These are phyloP conservation scores for Petrolisthes manimaculis DNA, from an alignment of 2,888 invertebrate genomes.

Conservation along the genomic window DNA sequence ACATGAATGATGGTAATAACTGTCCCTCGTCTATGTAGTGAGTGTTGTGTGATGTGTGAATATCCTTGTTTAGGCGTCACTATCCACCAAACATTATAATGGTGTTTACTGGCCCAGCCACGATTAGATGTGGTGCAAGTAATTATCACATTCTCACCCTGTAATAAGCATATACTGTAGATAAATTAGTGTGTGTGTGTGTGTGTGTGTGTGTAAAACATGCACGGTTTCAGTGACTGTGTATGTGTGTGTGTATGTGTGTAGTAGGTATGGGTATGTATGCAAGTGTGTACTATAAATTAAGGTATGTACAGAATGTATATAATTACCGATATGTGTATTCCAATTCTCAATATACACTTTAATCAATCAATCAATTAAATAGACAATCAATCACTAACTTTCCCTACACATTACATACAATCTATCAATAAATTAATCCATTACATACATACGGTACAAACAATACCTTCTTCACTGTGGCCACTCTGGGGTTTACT, in stretches of 20 bases:
- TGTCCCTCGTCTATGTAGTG: not conserved
- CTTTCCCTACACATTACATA: too few relatives aligned
- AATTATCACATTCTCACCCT: not conserved
- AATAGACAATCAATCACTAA: not conserved
- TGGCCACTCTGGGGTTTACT: not conserved
- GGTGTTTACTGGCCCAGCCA: not conserved
- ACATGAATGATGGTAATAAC: not conserved
- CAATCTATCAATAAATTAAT: not conserved
- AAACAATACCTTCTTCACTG: not conserved
- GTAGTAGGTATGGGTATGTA: not conserved
- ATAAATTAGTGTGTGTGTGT: too few relatives aligned
- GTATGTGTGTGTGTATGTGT: not conserved
- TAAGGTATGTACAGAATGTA: too few relatives aligned
- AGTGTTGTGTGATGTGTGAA: not conserved
- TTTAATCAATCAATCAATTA: not conserved
- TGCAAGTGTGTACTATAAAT: not conserved
- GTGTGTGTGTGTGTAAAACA: not conserved
- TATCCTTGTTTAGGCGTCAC: not conserved
- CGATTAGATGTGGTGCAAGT: not conserved
- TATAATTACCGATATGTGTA: too few relatives aligned
- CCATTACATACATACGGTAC: not conserved
- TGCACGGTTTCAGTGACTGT: not conserved
- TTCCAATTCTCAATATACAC: not conserved
- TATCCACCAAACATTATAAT: not conserved
- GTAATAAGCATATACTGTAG: too few relatives aligned